Conservation (phyloP, 2,888 invertebrate genomes). For the Cylloceria caligata region DNA sequence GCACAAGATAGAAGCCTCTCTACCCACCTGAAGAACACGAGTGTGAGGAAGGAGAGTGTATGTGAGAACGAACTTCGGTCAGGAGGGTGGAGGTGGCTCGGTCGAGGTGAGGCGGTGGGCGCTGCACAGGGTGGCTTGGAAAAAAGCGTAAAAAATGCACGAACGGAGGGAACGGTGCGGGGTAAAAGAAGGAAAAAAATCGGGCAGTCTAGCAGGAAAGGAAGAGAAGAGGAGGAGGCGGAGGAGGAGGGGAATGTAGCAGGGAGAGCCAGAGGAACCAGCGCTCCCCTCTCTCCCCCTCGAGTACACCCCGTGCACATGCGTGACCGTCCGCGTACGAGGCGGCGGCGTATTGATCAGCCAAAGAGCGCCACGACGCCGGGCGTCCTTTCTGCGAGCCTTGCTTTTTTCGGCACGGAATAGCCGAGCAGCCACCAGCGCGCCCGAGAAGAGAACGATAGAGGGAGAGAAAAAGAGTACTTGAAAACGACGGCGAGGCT, state of each 20-base stretch:
- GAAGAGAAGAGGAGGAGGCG: conserved; percentile 58
- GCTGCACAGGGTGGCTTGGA: conserved; percentile 50
- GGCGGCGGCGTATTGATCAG: conserved; percentile 84
- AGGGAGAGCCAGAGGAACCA: conserved; percentile 63
- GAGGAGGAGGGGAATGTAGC: conserved; percentile 39
- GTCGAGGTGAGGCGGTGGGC: conserved; percentile 37
- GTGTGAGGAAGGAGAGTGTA: conserved; percentile 6
- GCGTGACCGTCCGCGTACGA: conserved; percentile 84
- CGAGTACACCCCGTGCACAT: conserved; percentile 81
- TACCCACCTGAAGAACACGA: conserved; percentile 58
- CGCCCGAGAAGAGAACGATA: conserved; percentile 57
- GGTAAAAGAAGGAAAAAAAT: conserved; percentile 68
- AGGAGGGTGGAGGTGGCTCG: conserved; percentile 35
- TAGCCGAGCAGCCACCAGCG: conserved; percentile 44
- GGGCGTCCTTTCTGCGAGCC: conserved; percentile 84
- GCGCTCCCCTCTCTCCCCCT: conserved; percentile 53
- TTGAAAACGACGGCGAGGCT: conserved; percentile 33
- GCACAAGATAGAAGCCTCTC: conserved; percentile 54
- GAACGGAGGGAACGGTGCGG: conserved; percentile 71
- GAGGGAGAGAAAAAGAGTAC: conserved; percentile 58
- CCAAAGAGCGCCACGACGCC: conserved; percentile 84
- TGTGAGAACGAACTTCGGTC: conserved; percentile 53
- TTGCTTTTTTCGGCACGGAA: conserved; percentile 82
- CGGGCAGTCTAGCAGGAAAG: conserved; percentile 71
- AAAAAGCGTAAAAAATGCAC: conserved; percentile 81